Evolutionary conservation across 1,140 invertebrate species (phyloP).

Genomic region (Sarcophaga bullata): DNA sequence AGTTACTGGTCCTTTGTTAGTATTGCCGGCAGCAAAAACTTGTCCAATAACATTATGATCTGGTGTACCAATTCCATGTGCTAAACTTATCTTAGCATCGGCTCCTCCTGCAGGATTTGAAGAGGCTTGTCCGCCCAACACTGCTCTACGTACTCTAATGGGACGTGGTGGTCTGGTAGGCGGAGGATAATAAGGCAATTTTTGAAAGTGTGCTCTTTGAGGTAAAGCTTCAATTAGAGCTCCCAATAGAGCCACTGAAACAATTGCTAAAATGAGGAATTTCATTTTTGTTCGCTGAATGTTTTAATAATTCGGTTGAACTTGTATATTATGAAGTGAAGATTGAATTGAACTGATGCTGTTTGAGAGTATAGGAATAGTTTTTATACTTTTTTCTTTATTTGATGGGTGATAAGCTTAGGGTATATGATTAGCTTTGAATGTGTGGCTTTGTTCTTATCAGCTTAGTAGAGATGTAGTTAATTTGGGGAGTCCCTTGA

Average conservation of each 20-base stretch:
- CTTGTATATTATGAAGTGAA: background rate
- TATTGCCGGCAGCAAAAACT: conserved; percentile 55
- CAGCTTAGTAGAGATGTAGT: background rate
- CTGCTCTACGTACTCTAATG: conserved; percentile 53
- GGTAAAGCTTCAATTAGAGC: conserved; percentile 50
- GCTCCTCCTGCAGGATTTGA: conserved; percentile 57
- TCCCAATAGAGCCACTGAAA: conserved; percentile 49
- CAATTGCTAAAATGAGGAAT: conserved; percentile 45
- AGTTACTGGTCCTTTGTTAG: conserved; percentile 48
- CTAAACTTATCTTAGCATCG: conserved; percentile 51
- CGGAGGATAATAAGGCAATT: conserved; percentile 50
- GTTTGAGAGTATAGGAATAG: background rate
- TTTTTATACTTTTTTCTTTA: background rate
- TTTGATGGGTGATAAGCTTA: too few species aligned
- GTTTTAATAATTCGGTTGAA: background rate
- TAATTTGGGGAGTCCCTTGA: background rate
- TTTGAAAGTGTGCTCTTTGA: conserved; percentile 43
- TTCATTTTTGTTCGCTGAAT: conserved; percentile 37
- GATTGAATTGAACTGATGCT: background rate
- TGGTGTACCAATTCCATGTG: conserved; percentile 55
- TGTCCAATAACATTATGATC: conserved; percentile 56
- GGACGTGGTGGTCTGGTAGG: conserved; percentile 45
- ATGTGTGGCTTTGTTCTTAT: background rate
- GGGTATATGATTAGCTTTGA: background rate
- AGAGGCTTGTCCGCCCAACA: conserved; percentile 52